Evolutionary conservation across 2,113 vertebrate genomes (phyloP).

Genomic region (Pongo abelii): DNA sequence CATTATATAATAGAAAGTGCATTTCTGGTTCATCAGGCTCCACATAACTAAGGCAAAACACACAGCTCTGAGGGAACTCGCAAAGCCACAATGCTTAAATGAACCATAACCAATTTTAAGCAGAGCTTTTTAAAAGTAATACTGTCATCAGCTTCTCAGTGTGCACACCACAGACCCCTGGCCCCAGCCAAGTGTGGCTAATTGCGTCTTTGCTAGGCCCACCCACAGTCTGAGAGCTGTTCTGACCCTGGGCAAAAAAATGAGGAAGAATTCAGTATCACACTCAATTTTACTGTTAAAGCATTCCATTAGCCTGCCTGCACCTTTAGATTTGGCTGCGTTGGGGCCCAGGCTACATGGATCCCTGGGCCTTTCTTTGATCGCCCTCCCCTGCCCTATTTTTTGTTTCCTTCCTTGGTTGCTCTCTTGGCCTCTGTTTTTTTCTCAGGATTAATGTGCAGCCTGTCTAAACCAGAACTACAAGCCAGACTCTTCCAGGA

Average conservation of each 20-base stretch:
- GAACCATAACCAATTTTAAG: slow-evolving; percentile 49
- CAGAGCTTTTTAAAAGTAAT: slow-evolving; percentile 25
- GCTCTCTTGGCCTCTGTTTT: background rate
- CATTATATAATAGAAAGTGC: background rate
- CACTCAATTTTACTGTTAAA: background rate
- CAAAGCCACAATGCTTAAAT: background rate
- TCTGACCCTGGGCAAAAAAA: background rate
- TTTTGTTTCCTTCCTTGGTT: background rate
- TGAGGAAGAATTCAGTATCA: background rate
- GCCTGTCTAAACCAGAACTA: background rate
- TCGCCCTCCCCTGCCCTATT: no score
- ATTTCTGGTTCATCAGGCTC: slow-evolving; percentile 41
- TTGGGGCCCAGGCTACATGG: background rate
- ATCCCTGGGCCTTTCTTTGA: background rate
- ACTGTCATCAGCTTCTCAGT: background rate
- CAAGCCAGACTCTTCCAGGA: background rate
- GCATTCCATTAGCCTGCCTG: rapidly evolving
- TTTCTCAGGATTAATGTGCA: background rate
- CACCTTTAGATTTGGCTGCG: no score
- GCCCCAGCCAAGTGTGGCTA: background rate
- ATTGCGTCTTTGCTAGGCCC: background rate
- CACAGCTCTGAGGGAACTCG: background rate
- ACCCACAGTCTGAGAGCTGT: background rate
- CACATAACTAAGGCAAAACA: slow-evolving; percentile 50
- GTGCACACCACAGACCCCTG: background rate